These are phyloP conservation scores for Machimus rusticus DNA, from an alignment of 2,888 invertebrate genomes.

Conservation along the genomic window DNA sequence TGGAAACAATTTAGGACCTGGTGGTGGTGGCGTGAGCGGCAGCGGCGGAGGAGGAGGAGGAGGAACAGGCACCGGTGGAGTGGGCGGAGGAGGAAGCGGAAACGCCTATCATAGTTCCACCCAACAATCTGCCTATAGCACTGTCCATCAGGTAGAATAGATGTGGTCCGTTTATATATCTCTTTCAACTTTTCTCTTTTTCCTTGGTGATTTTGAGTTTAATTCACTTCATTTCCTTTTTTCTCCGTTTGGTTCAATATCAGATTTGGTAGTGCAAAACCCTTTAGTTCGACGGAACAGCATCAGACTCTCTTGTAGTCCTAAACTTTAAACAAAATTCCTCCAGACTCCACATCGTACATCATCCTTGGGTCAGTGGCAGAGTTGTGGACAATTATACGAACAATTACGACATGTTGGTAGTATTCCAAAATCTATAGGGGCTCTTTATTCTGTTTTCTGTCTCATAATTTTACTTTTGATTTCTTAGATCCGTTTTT, in stretches of 20 bases:
- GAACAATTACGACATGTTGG: not conserved
- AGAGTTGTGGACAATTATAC: not conserved
- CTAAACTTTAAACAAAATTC: not conserved
- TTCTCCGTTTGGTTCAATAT: not conserved
- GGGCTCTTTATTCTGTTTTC: not conserved
- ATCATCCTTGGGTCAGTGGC: not conserved
- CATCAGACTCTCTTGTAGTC: not conserved
- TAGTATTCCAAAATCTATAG: not conserved
- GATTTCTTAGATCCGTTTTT: not conserved
- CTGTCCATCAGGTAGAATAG: constrained; percentile 58
- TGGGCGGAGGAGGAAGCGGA: constrained; percentile 53
- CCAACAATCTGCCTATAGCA: constrained; percentile 56
- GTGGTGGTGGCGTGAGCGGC: constrained; percentile 49
- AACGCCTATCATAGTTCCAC: constrained; percentile 49
- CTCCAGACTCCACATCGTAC: not conserved
- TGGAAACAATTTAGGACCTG: constrained; percentile 14
- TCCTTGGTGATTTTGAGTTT: not conserved
- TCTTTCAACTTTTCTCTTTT: not conserved
- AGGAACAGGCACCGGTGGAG: constrained; percentile 15
- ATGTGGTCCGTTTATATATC: constrained; percentile 42
- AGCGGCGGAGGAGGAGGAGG: constrained; percentile 27
- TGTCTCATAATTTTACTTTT: not conserved
- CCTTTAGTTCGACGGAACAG: not conserved
- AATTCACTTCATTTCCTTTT: not conserved
- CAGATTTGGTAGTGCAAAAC: not conserved